Evolutionary conservation across 2,888 invertebrate species (phyloP), one percentile per base, ranked within the genome.

Genomic region (Lasius platythorax): DNA sequence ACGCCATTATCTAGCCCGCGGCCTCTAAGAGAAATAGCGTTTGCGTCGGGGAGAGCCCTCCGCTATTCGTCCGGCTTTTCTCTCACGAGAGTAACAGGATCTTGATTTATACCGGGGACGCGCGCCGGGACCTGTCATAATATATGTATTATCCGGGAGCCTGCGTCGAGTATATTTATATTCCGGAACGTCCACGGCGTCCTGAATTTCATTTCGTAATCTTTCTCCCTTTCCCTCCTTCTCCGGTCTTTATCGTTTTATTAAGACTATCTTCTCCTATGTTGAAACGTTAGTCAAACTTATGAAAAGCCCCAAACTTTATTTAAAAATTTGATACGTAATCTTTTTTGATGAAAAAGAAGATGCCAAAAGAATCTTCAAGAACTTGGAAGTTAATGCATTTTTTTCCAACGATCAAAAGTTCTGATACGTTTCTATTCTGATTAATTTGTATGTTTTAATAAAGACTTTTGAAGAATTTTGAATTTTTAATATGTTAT

Each of bases 81-180:
- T 83, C 79, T 74, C 75, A 70, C 82, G 72, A 76, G 82, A 84
- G 88, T 88, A 88, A 90, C 89, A 87, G 88, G 86, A 91, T 90
- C 91, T 91, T 92, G 92, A 91, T 92, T 92, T 91, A 92, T 91
- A 90, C 86, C 63, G 84, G 70, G 75, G 70, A 83, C 88, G 84
- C 84, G 82, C 84, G 75, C 85, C 81, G 87, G 81, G 76, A 76
- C 86, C 82, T 89, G 89, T 89, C 85, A 87, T 87, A 89, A 89
- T 89, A 85, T 87, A 89, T 89, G 86, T 89, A 89, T 89, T 89
- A 89, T 73, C 79, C 81, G 53, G 76, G 82, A 82, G 74, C 63
- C 46, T 67, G 76, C 83, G 83, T 68, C 81, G 81, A 76, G 78
- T 82, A 82, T 83, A 81, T 83, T 79, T 83, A 81, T 79, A 81